Conservation (phyloP, 2,797 vertebrate species). For the Fundulus diaphanus region DNA sequence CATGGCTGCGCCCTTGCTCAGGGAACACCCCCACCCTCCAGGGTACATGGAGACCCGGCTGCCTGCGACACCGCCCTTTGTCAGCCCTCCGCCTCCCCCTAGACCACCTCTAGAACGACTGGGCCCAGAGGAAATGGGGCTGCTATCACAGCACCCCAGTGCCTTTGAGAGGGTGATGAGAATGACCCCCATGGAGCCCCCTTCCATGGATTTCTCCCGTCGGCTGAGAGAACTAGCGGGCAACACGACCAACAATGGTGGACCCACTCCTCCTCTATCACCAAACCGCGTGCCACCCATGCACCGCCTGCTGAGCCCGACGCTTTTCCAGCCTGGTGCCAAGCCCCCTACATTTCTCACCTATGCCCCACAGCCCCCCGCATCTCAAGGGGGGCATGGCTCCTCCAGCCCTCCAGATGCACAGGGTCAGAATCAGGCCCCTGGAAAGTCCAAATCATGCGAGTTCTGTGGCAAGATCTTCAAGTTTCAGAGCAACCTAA, state of each 20-base stretch:
- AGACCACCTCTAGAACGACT: constrained; percentile 92
- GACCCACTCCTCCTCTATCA: constrained; percentile 94
- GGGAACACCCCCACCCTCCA: constrained; percentile 84
- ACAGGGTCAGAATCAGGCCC: constrained; percentile 68
- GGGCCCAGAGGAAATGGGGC: constrained; percentile 98
- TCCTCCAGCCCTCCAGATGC: constrained; percentile 73
- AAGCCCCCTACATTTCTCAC: constrained; percentile 94
- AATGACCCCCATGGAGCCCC: constrained; percentile 80
- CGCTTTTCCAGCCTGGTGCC: constrained; percentile 92
- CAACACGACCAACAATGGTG: constrained; percentile 86
- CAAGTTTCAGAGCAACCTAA: constrained; percentile 99
- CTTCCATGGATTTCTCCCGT: constrained; percentile 83
- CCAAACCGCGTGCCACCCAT: constrained; percentile 95
- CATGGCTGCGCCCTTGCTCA: constrained; percentile 95
- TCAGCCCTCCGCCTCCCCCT: constrained; percentile 95
- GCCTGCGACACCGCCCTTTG: constrained; percentile 92
- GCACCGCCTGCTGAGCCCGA: constrained; percentile 94
- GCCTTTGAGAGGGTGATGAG: constrained; percentile 90
- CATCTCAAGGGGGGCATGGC: constrained; percentile 68
- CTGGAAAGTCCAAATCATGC: constrained; percentile 90
- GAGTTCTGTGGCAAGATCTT: constrained; percentile 99
- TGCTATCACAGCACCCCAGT: constrained; percentile 87
- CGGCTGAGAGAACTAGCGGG: constrained; percentile 82
- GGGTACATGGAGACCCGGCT: constrained; percentile 94
- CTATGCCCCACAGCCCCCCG: constrained; percentile 77